Evolutionary conservation across 2,113 vertebrate genomes (phyloP), one percentile per base, ranked within the genome.

Genomic region (Oncorhynchus mykiss): DNA sequence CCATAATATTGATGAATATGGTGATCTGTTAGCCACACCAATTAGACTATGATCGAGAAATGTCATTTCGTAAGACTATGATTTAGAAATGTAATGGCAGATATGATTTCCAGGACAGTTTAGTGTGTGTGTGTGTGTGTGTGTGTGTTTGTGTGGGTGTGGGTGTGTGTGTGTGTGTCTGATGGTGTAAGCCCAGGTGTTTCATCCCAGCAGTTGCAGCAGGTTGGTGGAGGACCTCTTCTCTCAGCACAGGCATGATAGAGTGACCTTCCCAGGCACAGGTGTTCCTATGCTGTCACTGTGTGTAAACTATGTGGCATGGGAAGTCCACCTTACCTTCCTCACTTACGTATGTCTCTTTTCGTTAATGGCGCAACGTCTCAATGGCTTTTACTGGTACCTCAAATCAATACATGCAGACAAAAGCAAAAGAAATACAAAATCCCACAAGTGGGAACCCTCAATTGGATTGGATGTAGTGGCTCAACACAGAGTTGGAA

Each of bases 31-130:
- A 79, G 57, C 77, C 72, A 81, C 13, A 49, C 72, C 31, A 14
- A 76, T 80, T 77, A 75, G 75, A 78, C 78, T 73, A 80, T 71
- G 9, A 51, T 14, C 13, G 49, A 13, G 49, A 54, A 54, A 54
- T 54, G 12, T 54, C 1, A 54, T 54, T 54, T 18, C 16, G 1
- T 54, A 54, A 4, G 49, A 18, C 16, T 54, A 54, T 18, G 3
- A 45, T 45, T 9, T 11, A 57, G 54, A 22, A 22, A 62, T 62
- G n/a, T 8, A 57, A 14, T 27, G 45, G 54, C 66, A 3, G 12
- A 16, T 60, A 70, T 71, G 73, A 84, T 64, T 60, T 80, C 62
- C 72, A 79, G 27, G 54, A n/a, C 24, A 71, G 48, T 11, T 14
- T 29, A 29, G 49, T 29, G 49, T 57, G 51, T 71, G 45, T 25